Evolutionary conservation across 2,113 vertebrate species (phyloP).

Genomic region (Callionymus lyra): DNA sequence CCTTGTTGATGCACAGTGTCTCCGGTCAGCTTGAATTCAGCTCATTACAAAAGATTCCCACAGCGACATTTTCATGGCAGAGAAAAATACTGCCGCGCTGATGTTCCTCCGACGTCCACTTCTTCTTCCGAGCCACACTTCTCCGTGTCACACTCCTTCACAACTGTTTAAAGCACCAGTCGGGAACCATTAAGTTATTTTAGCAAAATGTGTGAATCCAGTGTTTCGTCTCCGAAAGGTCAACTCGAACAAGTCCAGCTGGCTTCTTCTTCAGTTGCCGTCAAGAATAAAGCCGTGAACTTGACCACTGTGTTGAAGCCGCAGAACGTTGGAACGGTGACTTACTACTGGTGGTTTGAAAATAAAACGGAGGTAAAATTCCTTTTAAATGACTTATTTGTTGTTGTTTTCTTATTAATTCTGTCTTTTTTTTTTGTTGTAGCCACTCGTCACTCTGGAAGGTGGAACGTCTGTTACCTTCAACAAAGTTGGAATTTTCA

Average conservation of each 20-base stretch:
- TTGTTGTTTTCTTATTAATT: conserved; percentile 17
- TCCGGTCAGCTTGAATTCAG: conserved; percentile 11
- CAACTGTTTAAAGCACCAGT: neutral
- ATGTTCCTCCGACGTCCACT: no score
- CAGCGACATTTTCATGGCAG: conserved; percentile 13
- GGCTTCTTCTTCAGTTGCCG: conserved; percentile 77
- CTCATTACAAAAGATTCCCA: conserved; percentile 26
- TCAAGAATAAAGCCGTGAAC: conserved; percentile 84
- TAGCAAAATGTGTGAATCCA: neutral
- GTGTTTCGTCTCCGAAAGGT: conserved; percentile 58
- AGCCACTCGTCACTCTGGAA: conserved; percentile 84
- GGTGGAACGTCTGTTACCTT: conserved; percentile 79
- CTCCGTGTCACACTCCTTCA: neutral
- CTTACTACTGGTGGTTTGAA: conserved; percentile 90
- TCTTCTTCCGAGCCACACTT: no score
- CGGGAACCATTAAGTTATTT: neutral
- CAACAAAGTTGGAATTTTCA: conserved; percentile 78
- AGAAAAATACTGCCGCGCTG: conserved; percentile 7
- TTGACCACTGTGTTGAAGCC: conserved; percentile 78
- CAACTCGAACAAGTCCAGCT: conserved; percentile 83
- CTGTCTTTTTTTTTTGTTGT: conserved; percentile 7
- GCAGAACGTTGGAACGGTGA: conserved; percentile 80
- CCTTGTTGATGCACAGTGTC: conserved; percentile 6
- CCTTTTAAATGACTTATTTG: neutral
- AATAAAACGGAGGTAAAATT: conserved; percentile 82